Conservation (phyloP, 2,888 invertebrate species). For the Acleris laterana region DNA sequence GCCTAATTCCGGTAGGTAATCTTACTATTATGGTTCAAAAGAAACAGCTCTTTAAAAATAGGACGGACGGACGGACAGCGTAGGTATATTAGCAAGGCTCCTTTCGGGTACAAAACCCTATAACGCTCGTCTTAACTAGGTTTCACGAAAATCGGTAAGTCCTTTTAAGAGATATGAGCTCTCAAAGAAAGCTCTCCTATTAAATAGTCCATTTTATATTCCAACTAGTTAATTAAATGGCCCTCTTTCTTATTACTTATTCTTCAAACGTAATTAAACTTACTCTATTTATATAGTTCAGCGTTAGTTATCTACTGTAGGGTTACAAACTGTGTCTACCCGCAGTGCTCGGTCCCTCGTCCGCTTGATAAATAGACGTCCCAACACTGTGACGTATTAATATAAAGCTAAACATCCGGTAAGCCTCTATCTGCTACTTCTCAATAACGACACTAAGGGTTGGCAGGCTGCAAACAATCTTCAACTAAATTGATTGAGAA, state of each 20-base stretch:
- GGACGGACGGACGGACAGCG: too few relatives aligned
- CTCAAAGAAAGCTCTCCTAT: too few relatives aligned
- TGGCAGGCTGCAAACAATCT: background rate
- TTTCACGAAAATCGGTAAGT: too few relatives aligned
- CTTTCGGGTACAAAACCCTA: too few relatives aligned
- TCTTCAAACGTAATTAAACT: background rate
- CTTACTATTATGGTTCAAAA: too few relatives aligned
- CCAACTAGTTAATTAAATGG: background rate
- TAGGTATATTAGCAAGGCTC: too few relatives aligned
- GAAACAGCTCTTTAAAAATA: too few relatives aligned
- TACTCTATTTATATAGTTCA: background rate
- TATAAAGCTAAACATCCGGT: constrained; percentile 37
- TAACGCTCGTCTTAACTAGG: too few relatives aligned
- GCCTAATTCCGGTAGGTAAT: too few relatives aligned
- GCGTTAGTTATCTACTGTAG: constrained; percentile 12
- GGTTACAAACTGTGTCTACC: constrained; percentile 3
- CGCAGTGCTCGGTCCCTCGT: constrained; percentile 35
- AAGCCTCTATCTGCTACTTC: constrained; percentile 29
- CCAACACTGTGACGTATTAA: constrained; percentile 36
- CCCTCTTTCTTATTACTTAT: background rate
- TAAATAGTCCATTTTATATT: background rate
- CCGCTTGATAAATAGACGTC: constrained; percentile 37
- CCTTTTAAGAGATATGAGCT: too few relatives aligned
- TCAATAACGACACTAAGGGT: constrained; percentile 13
- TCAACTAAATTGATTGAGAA: background rate